Evolutionary conservation across 1,140 invertebrate species (phyloP).

Genomic region (Oryzaephilus surinamensis): DNA sequence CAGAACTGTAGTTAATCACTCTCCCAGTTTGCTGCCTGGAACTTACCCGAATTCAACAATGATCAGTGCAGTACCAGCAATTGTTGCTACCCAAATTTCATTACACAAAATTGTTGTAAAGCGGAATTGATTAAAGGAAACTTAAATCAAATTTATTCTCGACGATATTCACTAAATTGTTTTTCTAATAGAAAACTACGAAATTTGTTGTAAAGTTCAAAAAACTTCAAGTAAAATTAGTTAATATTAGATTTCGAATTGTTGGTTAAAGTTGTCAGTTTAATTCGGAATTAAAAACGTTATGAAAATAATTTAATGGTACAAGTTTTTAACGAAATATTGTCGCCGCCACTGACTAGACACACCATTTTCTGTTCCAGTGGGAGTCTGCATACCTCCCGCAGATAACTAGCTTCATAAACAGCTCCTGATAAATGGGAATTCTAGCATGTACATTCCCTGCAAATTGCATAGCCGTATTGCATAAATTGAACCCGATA

Average conservation of each 20-base stretch:
- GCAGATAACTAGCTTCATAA: conserved; percentile 30
- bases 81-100: too few relatives aligned
- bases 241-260: too few relatives aligned
- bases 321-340: too few relatives aligned
- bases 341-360: conserved; percentile 5
- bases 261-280: not conserved
- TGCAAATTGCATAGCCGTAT: conserved; percentile 28
- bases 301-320: too few relatives aligned
- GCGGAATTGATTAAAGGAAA: too few relatives aligned
- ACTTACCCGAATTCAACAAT: conserved; percentile 4
- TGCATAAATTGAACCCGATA: conserved; percentile 32
- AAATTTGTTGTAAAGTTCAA: too few relatives aligned
- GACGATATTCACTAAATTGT: not conserved
- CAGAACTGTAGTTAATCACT: conserved; percentile 35
- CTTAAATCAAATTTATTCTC: not conserved
- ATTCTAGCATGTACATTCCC: conserved; percentile 32
- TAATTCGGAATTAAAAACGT: too few relatives aligned
- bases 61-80: conserved; percentile 8
- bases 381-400: conserved; percentile 18
- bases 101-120: too few relatives aligned
- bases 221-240: too few relatives aligned
- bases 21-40: conserved; percentile 11
- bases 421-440: conserved; percentile 31
- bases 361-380: conserved; percentile 9
- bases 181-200: too few relatives aligned